Evolutionary conservation across 2,888 invertebrate species (phyloP).

Genomic region (Cephus runcator): DNA sequence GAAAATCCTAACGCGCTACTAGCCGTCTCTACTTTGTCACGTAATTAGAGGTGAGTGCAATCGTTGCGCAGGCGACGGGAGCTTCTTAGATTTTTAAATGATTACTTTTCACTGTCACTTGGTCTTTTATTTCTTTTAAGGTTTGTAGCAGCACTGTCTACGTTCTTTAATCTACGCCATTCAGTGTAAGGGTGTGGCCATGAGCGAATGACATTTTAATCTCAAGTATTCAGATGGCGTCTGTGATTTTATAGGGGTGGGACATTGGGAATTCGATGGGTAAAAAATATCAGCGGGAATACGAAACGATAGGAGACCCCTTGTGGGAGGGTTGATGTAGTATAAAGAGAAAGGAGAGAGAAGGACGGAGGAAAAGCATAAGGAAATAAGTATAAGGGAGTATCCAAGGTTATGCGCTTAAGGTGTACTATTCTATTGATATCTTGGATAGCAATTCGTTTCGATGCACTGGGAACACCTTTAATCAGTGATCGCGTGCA

Average conservation of each 20-base stretch:
- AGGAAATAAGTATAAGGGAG: conserved; percentile 11
- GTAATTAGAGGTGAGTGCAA: neutral
- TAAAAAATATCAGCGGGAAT: conserved; percentile 22
- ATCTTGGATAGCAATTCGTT: neutral
- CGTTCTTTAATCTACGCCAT: neutral
- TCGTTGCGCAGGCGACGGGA: neutral
- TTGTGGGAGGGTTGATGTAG: neutral
- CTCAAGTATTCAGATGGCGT: conserved; percentile 62
- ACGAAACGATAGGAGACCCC: conserved; percentile 11
- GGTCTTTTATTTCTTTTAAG: neutral
- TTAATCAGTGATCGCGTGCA: neutral
- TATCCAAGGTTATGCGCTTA: neutral
- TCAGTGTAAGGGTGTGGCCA: neutral
- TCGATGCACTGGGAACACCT: neutral
- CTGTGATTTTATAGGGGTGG: conserved; percentile 49
- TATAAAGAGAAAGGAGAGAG: conserved; percentile 6
- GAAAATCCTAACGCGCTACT: neutral
- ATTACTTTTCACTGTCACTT: neutral
- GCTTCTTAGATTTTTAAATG: neutral
- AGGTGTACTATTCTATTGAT: neutral
- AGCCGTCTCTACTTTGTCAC: neutral
- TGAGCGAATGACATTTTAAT: conserved; percentile 60
- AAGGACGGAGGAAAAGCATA: conserved; percentile 8
- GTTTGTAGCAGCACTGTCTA: neutral
- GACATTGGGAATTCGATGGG: conserved; percentile 23